A percentile compares a stretch with the other conserved stretches of the same genome.
Conservation (phyloP, 2,888 invertebrate genomes). For the Stenurella melanura region DNA sequence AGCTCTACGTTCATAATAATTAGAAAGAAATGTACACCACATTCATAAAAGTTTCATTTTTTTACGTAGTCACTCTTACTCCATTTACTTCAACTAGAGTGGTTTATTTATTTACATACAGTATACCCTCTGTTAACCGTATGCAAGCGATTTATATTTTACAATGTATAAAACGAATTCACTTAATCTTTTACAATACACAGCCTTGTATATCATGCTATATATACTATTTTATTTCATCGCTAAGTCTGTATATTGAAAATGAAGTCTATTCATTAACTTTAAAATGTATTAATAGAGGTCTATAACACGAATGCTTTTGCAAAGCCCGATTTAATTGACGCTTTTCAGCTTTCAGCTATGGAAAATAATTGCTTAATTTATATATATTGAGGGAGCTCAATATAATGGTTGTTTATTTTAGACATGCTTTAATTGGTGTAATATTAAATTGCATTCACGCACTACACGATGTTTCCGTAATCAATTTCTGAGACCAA, state of each 20-base stretch:
- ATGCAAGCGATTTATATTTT: slow-evolving; percentile 13
- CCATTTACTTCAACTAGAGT: not conserved
- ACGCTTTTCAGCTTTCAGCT: slow-evolving; percentile 25
- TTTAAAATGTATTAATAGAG: slow-evolving; percentile 33
- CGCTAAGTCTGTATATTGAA: slow-evolving; percentile 19
- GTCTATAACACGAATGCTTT: slow-evolving; percentile 16
- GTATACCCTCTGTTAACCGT: not conserved
- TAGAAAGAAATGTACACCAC: too few species aligned
- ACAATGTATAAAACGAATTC: slow-evolving; percentile 24
- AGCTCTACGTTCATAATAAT: too few species aligned
- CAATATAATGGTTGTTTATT: slow-evolving; percentile 10
- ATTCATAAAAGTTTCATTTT: not conserved
- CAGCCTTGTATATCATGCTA: slow-evolving; percentile 26
- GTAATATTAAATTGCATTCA: not conserved
- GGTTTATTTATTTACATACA: not conserved
- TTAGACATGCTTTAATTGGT: slow-evolving; percentile 5
- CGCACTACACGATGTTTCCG: not conserved
- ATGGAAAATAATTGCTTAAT: slow-evolving; percentile 33
- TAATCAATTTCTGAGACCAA: not conserved
- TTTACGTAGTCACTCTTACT: not conserved
- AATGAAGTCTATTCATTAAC: slow-evolving; percentile 39
- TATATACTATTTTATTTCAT: slow-evolving; percentile 24
- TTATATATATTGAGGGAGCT: slow-evolving; percentile 15
- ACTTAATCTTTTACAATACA: slow-evolving; percentile 29
- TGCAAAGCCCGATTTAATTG: slow-evolving; percentile 32